Evolutionary conservation across 2,888 invertebrate species (phyloP).

Genomic region (Agonopterix arenella): DNA sequence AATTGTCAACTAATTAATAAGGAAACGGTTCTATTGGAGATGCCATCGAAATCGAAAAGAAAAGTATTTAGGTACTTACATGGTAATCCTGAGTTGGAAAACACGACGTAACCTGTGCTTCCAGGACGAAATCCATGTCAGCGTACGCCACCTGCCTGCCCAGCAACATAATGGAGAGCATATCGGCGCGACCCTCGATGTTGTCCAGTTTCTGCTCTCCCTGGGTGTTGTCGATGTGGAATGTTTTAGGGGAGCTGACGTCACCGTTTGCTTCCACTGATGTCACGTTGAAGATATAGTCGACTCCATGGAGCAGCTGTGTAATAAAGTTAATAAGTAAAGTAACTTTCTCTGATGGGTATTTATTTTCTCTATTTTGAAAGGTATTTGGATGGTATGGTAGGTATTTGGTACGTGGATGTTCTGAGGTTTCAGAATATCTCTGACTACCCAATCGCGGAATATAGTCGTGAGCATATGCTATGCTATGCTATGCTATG

Average conservation of each 20-base stretch:
- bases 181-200: slow-evolving; percentile 35
- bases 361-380: too few relatives aligned
- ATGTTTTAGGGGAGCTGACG: slow-evolving; percentile 20
- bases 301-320: slow-evolving; percentile 42
- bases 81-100: slow-evolving; percentile 45
- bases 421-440: too few relatives aligned
- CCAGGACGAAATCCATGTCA: slow-evolving; percentile 34
- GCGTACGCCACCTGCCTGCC: slow-evolving; percentile 36
- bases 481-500: too few relatives aligned
- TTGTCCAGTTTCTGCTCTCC: slow-evolving; percentile 32
- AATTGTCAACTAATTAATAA: too few relatives aligned
- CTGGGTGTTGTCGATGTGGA: slow-evolving; percentile 41
- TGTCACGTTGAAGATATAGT: slow-evolving; percentile 44
- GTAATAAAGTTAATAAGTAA: too few relatives aligned
- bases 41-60: too few relatives aligned
- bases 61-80: slow-evolving; percentile 24
- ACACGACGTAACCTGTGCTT: slow-evolving; percentile 48
- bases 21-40: too few relatives aligned
- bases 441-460: too few relatives aligned
- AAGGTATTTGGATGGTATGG: too few relatives aligned
- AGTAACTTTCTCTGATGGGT: too few relatives aligned
- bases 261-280: slow-evolving; percentile 16
- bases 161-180: slow-evolving; percentile 40
- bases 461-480: too few relatives aligned
- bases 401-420: too few relatives aligned